phyloP scores from a whole-genome alignment of 2,113 vertebrate species.

The Mugil cephalus region DNA sequence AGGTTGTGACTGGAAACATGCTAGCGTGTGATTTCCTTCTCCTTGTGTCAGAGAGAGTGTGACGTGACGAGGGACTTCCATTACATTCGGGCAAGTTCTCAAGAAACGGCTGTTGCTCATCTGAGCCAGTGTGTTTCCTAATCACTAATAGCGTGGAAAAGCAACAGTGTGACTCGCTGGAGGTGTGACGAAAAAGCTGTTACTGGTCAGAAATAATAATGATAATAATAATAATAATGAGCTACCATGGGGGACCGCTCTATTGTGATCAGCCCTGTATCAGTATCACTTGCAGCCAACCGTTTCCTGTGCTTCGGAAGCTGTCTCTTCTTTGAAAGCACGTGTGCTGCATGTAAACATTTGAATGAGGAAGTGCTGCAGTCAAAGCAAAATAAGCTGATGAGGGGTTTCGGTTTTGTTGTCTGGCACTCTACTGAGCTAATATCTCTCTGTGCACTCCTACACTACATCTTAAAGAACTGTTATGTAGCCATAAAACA shows the following conservation, averaged over 20 bases:
- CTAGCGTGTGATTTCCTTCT: conserved; percentile 74
- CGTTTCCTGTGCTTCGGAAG: conserved; percentile 44
- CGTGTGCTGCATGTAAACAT: conserved; percentile 83
- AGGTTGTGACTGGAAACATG: conserved; percentile 74
- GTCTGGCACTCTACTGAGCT: conserved; percentile 48
- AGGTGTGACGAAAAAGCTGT: neutral
- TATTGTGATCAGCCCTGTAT: conserved; percentile 20
- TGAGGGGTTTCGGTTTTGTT: conserved; percentile 62
- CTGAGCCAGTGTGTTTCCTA: neutral
- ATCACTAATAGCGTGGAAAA: neutral
- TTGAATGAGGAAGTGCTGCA: conserved; percentile 78
- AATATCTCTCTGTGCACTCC: conserved; percentile 44
- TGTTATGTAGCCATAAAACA: conserved; percentile 69
- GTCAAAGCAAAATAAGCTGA: conserved; percentile 72
- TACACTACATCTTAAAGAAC: conserved; percentile 45
- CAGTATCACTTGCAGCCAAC: conserved; percentile 17
- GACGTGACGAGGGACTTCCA: conserved; percentile 70
- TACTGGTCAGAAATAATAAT: neutral
- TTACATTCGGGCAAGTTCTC: neutral
- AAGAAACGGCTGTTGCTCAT: conserved; percentile 3
- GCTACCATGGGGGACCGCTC: too few species aligned
- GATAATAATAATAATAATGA: neutral
- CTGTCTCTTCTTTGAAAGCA: conserved; percentile 73
- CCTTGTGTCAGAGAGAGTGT: conserved; percentile 54
- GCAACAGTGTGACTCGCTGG: neutral